Percentiles rank a stretch among this genome's conserved stretches.
Evolutionary conservation across 2,888 invertebrate species (phyloP).

Genomic region (Mythimna pallens): DNA sequence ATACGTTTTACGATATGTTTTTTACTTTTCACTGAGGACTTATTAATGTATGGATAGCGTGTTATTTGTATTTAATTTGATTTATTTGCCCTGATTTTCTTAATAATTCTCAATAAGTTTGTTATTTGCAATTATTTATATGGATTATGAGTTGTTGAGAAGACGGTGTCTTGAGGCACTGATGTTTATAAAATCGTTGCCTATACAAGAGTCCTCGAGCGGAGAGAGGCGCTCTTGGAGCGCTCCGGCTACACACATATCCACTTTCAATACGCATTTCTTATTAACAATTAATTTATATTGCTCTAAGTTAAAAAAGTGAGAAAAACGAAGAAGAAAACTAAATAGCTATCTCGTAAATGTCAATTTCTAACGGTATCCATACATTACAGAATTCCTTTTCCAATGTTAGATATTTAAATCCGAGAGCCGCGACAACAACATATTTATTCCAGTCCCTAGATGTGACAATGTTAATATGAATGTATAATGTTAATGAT

Average conservation of each 20-base stretch:
- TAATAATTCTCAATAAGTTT: not conserved
- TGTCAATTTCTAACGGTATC: slow-evolving; percentile 1
- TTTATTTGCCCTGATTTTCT: not conserved
- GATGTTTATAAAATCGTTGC: not conserved
- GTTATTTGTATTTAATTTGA: not conserved
- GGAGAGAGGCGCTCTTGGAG: not conserved
- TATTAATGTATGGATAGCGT: slow-evolving; percentile 21
- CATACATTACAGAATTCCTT: slow-evolving; percentile 3
- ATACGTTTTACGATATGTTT: not conserved
- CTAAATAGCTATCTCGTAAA: not conserved
- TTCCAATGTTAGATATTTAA: not conserved
- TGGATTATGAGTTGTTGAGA: slow-evolving; percentile 4
- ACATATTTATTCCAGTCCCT: not conserved
- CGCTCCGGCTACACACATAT: not conserved
- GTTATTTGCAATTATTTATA: not conserved
- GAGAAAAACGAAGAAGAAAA: too few species aligned
- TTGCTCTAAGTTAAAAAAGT: not conserved
- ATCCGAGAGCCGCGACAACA: not conserved
- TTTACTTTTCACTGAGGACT: slow-evolving; percentile 3
- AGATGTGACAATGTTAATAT: slow-evolving; percentile 2
- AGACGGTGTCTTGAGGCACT: not conserved
- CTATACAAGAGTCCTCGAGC: not conserved
- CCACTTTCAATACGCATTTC: not conserved
- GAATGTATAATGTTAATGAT: slow-evolving; percentile 33
- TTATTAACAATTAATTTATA: not conserved